Evolutionary conservation across 1,140 invertebrate species (phyloP).

Genomic region (Penaeus vannamei): DNA sequence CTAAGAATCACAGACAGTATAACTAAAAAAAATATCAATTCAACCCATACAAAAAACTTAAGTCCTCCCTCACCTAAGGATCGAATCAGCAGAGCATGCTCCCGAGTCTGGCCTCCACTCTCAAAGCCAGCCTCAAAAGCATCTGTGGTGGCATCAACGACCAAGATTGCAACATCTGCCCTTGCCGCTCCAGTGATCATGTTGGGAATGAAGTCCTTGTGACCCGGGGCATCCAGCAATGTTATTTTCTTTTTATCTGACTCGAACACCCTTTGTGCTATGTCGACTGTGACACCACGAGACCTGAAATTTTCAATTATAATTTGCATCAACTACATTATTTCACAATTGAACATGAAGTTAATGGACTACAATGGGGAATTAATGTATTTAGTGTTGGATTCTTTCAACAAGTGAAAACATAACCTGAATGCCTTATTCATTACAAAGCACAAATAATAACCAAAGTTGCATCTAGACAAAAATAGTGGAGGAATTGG

Average conservation of each 20-base stretch:
- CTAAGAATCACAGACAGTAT: neutral
- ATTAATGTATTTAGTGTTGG: too few species aligned
- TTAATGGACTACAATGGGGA: too few species aligned
- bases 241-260: slow-evolving; percentile 88
- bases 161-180: slow-evolving; percentile 96
- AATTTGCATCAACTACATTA: too few species aligned
- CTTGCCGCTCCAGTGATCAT: slow-evolving; percentile 98
- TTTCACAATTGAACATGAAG: too few species aligned
- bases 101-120: slow-evolving; percentile 95
- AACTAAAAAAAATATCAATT: slow-evolving; percentile 23
- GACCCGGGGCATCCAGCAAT: slow-evolving; percentile 96
- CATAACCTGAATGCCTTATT: too few species aligned
- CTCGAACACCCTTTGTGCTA: slow-evolving; percentile 94
- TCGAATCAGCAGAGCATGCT: slow-evolving; percentile 94
- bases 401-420: too few species aligned
- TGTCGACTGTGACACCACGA: slow-evolving; percentile 96
- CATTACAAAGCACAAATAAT: too few species aligned
- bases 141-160: slow-evolving; percentile 92
- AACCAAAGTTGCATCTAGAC: too few species aligned
- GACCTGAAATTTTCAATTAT: slow-evolving; percentile 73
- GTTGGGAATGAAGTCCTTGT: slow-evolving; percentile 98
- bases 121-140: slow-evolving; percentile 99
- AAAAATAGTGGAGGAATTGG: too few species aligned
- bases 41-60: slow-evolving; percentile 36
- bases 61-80: slow-evolving; percentile 81